Conservation (phyloP, 2,888 invertebrate genomes). For the Dynastes maya region DNA sequence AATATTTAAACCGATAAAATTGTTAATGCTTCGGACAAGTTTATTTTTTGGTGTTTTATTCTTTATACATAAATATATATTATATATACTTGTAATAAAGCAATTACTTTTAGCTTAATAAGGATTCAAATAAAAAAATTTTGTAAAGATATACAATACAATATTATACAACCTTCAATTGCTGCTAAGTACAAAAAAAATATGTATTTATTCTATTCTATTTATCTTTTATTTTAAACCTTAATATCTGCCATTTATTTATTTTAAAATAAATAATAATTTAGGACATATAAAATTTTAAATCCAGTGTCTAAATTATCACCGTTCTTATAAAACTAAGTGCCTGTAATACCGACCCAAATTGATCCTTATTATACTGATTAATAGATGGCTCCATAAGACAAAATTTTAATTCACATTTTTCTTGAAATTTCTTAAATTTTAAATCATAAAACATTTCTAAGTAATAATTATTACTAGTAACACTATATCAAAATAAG, state of each 20-base stretch:
- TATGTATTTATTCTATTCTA: constrained; percentile 51
- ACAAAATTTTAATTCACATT: too few species aligned
- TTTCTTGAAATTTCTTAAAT: too few species aligned
- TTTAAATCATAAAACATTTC: too few species aligned
- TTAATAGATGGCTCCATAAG: too few species aligned
- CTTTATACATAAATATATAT: constrained; percentile 30
- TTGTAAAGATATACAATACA: constrained; percentile 50
- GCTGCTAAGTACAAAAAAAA: constrained; percentile 53
- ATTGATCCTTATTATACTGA: too few species aligned
- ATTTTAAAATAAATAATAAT: too few species aligned
- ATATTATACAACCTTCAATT: constrained; percentile 43
- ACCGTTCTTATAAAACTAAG: too few species aligned
- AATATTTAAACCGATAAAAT: constrained; percentile 31
- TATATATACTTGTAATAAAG: constrained; percentile 29
- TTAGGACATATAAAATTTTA: too few species aligned
- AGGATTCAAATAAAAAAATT: constrained; percentile 43
- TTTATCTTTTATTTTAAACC: constrained; percentile 31
- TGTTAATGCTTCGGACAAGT: constrained; percentile 41
- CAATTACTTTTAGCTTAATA: constrained; percentile 46
- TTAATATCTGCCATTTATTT: not conserved
- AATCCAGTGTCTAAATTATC: too few species aligned
- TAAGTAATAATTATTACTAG: too few species aligned
- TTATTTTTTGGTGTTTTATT: constrained; percentile 46
- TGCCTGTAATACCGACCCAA: too few species aligned
- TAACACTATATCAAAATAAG: too few species aligned